phyloP scores from a whole-genome alignment of 2,797 vertebrate genomes.

The Enteromius mattozi region DNA sequence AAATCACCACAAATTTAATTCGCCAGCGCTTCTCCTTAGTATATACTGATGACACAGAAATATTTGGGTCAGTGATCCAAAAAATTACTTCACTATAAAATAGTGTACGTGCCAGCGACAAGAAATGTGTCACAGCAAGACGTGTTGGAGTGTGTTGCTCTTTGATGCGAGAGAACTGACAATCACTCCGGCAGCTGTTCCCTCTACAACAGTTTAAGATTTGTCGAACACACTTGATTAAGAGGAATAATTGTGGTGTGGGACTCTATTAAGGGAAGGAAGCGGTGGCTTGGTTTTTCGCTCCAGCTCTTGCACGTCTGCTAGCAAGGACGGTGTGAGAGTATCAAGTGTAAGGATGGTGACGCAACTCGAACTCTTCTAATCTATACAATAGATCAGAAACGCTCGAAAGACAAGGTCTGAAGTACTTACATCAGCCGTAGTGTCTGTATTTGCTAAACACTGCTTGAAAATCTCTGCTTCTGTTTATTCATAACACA shows the following conservation, averaged over 20 bases:
- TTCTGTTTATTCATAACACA: slow-evolving; percentile 28
- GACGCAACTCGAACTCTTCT: slow-evolving; percentile 14
- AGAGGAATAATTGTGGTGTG: slow-evolving; percentile 66
- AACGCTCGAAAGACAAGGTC: slow-evolving; percentile 17
- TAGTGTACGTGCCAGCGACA: slow-evolving; percentile 66
- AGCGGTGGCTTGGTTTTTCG: slow-evolving; percentile 23
- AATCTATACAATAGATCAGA: slow-evolving; percentile 37
- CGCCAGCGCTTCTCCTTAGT: slow-evolving; percentile 57
- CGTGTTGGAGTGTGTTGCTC: slow-evolving; percentile 56
- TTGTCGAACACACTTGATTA: slow-evolving; percentile 72
- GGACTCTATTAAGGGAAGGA: slow-evolving; percentile 29
- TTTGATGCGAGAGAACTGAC: slow-evolving; percentile 59
- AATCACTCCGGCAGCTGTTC: slow-evolving; percentile 56
- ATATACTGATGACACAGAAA: slow-evolving; percentile 66
- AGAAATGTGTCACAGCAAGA: slow-evolving; percentile 68
- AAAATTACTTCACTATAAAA: slow-evolving; percentile 72
- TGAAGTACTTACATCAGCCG: slow-evolving; percentile 15
- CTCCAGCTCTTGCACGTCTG: slow-evolving; percentile 21
- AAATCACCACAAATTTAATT: slow-evolving; percentile 52
- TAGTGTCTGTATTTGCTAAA: slow-evolving; percentile 3
- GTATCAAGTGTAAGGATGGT: slow-evolving; percentile 13
- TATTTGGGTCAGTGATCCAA: slow-evolving; percentile 71
- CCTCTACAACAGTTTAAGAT: slow-evolving; percentile 56
- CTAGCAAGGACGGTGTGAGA: slow-evolving; percentile 34
- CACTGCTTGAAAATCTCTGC: slow-evolving; percentile 30